Evolutionary conservation across 2,797 vertebrate species (phyloP), one percentile per base, ranked within the genome.

Genomic region (Champsocephalus gunnari): DNA sequence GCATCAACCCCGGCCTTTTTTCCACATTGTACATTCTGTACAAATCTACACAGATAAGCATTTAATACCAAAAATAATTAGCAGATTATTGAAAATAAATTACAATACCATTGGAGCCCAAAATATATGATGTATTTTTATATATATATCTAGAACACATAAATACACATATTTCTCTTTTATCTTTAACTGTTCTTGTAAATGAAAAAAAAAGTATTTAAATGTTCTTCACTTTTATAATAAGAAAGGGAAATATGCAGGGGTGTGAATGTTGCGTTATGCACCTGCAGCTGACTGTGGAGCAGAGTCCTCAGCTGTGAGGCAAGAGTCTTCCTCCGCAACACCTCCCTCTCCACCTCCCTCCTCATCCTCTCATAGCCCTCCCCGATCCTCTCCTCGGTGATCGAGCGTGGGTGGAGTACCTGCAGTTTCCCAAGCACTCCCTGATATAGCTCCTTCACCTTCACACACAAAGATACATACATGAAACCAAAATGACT

Each of bases 331-430:
- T 91, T 93, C 47, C 96, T 93, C 28, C 68, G 77, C 28, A 45
- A 60, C 51, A 95, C 88, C 87, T 97, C 96, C 69, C 87, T 89
- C 82, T 97, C 95, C 47, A 95, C 94, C 89, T 97, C 94, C 77
- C 86, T 91, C 55, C 86, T 94, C 8, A 91, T 83, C 79, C 61
- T 92, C 32, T 89, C 77, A 28, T 80, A 92, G n/a, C 70, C 83
- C 56, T 91, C 89, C 71, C 79, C 78, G 24, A 47, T 3, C 32
- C 60, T 84, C 70, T 86, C 88, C 66, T 90, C 90, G 8, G 65
- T 14, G 5, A 87, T 12, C 69, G 74, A 62, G 43, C 56, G 14
- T 34, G 89, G 90, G 73, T 65, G 92, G 66, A 99, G 93, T 0
- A 84, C 87, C 53, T 82, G 75, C 9, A 95, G 86, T 91, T 96